Base-by-base conservation (phyloP, 2,113 vertebrate species). In the Nothobranchius furzeri region DNA sequence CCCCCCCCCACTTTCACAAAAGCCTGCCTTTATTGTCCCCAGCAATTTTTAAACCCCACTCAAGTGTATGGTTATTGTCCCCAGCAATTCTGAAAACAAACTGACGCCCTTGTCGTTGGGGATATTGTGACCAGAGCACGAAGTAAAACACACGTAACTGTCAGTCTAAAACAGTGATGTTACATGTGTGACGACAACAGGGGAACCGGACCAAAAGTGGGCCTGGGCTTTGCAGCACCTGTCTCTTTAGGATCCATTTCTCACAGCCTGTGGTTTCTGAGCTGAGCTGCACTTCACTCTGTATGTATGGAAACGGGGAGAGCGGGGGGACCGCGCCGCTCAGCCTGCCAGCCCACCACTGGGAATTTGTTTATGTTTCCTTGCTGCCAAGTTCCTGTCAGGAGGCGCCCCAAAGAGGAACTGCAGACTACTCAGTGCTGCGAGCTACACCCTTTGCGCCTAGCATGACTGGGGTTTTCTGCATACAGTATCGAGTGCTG, bases 311-410 rank as follows among this genome's bases (percentile, higher is more conserved):
- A 88, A 89, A 87, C 64, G 43, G 49, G 78, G 68, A 48, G 47
- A 15, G 47, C 7, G n/a, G 15, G 53, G 50, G 77, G 62, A 76
- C 55, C 42, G 64, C 37, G 59, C 82, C 76, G 85, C 88, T 82
- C 80, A 81, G 86, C 85, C 74, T 87, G 85, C 86, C 83, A 85
- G 84, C 89, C 90, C 78, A 87, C 85, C 88, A 79, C 80, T 81
- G 89, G 88, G 87, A 91, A 92, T 89, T 89, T 92, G 88, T 93
- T 92, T 91, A 91, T 87, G 64, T 91, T 91, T 90, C 81, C 76
- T 76, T 2, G 70, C 83, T 93, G 92, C 93, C 93, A 93, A 93
- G 88, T 90, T 91, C 90, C 91, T 92, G 85, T 93, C 91, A 92
- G 88, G 85, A 88, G 88, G 84, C 79, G 85, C 90, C 89, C 89